A percentile compares a stretch with the other conserved stretches of the same genome.
Conservation (phyloP, 2,888 invertebrate genomes). For the Nomada flava region DNA sequence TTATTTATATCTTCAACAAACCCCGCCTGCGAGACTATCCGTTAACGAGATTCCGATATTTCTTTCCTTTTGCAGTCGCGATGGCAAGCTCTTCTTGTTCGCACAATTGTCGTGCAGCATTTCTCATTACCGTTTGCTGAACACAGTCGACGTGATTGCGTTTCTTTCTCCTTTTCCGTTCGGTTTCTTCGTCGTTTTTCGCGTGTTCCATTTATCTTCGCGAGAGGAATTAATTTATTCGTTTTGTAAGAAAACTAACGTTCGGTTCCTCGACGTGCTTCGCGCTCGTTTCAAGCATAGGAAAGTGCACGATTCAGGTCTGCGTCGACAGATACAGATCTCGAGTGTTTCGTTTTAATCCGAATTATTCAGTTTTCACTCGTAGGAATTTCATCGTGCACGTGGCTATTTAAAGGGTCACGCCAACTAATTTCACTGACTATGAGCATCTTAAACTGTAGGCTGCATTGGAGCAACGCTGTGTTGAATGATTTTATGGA, state of each 20-base stretch:
- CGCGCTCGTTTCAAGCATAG: neutral
- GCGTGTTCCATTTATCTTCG: neutral
- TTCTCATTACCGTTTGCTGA: neutral
- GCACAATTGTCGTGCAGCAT: slow-evolving; percentile 6
- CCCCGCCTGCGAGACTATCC: slow-evolving; percentile 67
- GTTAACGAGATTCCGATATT: slow-evolving; percentile 65
- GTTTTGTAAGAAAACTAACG: neutral
- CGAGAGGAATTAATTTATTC: slow-evolving; percentile 35
- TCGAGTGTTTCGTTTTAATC: neutral
- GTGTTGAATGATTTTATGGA: neutral
- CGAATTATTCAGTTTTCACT: slow-evolving; percentile 9
- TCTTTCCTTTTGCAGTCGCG: slow-evolving; percentile 1
- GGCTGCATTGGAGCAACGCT: slow-evolving; percentile 23
- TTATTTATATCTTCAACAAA: slow-evolving; percentile 48
- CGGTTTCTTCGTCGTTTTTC: slow-evolving; percentile 1
- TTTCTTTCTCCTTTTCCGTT: too few relatives aligned
- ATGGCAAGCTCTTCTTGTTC: neutral
- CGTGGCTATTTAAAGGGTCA: slow-evolving; percentile 15
- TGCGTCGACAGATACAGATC: neutral
- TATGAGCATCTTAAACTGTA: neutral
- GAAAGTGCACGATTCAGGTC: neutral
- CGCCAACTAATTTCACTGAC: slow-evolving; percentile 5
- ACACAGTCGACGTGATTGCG: slow-evolving; percentile 27
- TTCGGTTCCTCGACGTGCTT: neutral
- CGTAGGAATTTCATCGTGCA: slow-evolving; percentile 25